Conservation (phyloP, 2,888 invertebrate genomes). For the Germaria angustata region DNA sequence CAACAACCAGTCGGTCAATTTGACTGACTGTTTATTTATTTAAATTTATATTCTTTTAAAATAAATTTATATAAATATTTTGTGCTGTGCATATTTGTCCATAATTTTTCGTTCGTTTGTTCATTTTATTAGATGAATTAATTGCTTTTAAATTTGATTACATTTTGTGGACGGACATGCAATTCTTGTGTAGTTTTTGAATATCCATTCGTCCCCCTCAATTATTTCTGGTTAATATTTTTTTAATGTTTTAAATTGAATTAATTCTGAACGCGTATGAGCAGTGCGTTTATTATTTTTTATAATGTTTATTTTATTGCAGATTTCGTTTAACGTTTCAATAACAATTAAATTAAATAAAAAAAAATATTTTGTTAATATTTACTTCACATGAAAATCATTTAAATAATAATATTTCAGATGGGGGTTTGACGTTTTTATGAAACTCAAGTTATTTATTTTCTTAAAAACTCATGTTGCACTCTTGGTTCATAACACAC, state of each 20-base stretch:
- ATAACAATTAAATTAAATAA: conserved; percentile 42
- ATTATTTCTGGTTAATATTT: conserved; percentile 11
- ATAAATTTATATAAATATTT: background rate
- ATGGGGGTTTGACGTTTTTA: background rate
- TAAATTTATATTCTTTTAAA: background rate
- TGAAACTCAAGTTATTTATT: background rate
- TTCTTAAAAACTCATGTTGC: background rate
- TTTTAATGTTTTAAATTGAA: conserved; percentile 28
- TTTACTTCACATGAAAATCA: background rate
- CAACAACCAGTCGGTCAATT: background rate
- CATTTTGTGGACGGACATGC: background rate
- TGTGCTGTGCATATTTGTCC: conserved; percentile 18
- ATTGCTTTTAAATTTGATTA: conserved; percentile 62
- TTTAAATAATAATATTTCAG: background rate
- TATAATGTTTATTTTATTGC: background rate
- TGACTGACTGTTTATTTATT: background rate
- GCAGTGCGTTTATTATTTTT: conserved; percentile 4
- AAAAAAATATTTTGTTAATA: background rate
- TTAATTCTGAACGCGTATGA: conserved; percentile 40
- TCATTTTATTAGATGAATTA: conserved; percentile 44
- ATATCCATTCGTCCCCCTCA: background rate
- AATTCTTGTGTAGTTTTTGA: background rate
- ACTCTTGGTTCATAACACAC: background rate
- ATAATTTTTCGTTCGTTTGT: background rate
- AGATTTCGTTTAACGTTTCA: conserved; percentile 26